Evolutionary conservation across 2,888 invertebrate species (phyloP).

Genomic region (Habroteleia sp.): DNA sequence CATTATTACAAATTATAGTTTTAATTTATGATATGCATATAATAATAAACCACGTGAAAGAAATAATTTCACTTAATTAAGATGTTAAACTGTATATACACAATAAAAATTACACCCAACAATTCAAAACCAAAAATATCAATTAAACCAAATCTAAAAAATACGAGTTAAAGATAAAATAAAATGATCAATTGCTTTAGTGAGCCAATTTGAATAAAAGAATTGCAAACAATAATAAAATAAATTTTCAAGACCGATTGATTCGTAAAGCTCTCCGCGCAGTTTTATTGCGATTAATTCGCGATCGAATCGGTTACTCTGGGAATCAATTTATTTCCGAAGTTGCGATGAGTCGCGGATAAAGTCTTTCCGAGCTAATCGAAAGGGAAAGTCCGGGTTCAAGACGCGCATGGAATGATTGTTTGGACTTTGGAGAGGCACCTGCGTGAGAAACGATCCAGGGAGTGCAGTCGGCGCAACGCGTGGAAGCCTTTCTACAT

Average conservation of each 20-base stretch:
- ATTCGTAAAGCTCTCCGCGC: constrained; percentile 24
- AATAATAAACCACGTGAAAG: no score
- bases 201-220: background rate
- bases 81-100: no score
- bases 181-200: no score
- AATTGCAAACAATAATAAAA: background rate
- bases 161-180: no score
- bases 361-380: constrained; percentile 48
- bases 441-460: constrained; percentile 61
- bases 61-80: no score
- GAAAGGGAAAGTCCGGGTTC: constrained; percentile 55
- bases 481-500: constrained; percentile 59
- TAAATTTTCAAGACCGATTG: constrained; percentile 12
- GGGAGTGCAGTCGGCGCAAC: constrained; percentile 38
- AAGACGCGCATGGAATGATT: constrained; percentile 49
- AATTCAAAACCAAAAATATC: no score
- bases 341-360: constrained; percentile 36
- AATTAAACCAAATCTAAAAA: no score
- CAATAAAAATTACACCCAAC: no score
- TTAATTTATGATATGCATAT: no score
- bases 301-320: constrained; percentile 24
- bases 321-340: constrained; percentile 49
- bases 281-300: constrained; percentile 45
- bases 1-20: no score
- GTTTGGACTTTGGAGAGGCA: constrained; percentile 60